phyloP scores from a whole-genome alignment of 2,888 invertebrate genomes.

The Nesidiocoris tenuis region DNA sequence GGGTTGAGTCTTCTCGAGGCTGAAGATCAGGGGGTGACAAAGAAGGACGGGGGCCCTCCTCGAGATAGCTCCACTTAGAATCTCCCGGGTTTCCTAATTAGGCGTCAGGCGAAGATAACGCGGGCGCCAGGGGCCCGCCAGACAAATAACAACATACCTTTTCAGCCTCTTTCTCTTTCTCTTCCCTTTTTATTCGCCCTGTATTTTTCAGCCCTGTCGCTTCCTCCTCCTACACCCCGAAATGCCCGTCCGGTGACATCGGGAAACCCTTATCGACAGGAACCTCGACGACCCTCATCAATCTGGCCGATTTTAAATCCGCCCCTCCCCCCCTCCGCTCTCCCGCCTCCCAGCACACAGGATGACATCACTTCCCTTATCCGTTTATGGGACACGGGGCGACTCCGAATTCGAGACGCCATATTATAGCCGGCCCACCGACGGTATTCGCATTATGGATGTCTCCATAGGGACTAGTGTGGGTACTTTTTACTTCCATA shows the following conservation, averaged over 20 bases:
- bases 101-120: slow-evolving; percentile 40
- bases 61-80: slow-evolving; percentile 40
- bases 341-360: too few species aligned
- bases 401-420: background rate
- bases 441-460: too few species aligned
- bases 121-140: slow-evolving; percentile 41
- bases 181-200: slow-evolving; percentile 33
- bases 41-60: slow-evolving; percentile 25
- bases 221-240: slow-evolving; percentile 2
- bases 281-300: background rate
- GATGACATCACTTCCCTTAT: background rate
- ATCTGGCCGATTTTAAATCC: background rate
- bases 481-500: too few species aligned
- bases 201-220: slow-evolving; percentile 23
- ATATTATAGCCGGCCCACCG: background rate
- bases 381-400: background rate
- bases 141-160: slow-evolving; percentile 42
- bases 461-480: too few species aligned
- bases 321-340: too few species aligned
- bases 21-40: slow-evolving; percentile 37
- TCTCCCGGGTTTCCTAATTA: slow-evolving; percentile 43
- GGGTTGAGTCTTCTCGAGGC: background rate
- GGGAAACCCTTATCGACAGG: background rate
- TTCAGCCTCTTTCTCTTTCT: slow-evolving; percentile 10
- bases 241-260: background rate